phyloP scores from a whole-genome alignment of 2,888 invertebrate species.

The Megalurothrips usitatus region DNA sequence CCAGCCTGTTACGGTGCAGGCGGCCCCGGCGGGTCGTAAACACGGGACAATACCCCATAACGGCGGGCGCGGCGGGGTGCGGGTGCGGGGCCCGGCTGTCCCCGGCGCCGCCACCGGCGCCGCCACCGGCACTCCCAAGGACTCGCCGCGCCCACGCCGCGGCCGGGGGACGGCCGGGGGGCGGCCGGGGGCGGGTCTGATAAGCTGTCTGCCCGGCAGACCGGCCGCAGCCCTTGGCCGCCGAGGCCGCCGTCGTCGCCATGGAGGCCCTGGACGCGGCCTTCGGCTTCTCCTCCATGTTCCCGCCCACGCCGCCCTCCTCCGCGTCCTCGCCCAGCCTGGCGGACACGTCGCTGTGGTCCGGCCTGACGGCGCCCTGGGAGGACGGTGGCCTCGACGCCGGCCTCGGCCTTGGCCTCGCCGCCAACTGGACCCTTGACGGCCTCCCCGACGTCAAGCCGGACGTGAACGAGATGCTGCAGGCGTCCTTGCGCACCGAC shows the following conservation, averaged over 20 bases:
- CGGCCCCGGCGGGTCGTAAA: background rate
- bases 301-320: constrained; percentile 4
- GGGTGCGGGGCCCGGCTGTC: background rate
- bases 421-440: background rate
- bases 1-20: background rate
- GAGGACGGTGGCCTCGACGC: background rate
- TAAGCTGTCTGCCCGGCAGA: background rate
- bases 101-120: too few relatives aligned
- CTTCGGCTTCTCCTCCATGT: background rate
- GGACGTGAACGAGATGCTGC: constrained; percentile 16
- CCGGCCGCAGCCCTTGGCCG: background rate
- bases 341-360: background rate
- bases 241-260: background rate
- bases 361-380: background rate
- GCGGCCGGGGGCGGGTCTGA: background rate
- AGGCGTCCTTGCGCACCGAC: background rate
- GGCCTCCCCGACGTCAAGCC: constrained; percentile 5
- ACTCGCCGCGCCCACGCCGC: too few relatives aligned
- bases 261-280: background rate
- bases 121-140: too few relatives aligned
- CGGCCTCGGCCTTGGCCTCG: background rate
- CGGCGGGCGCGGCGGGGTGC: background rate
- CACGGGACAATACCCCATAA: constrained; percentile 6
- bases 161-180: background rate
- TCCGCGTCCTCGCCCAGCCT: background rate